Evolutionary conservation across 2,888 invertebrate species (phyloP), one percentile per base, ranked within the genome.

Genomic region (Lasioglossum figueresi): DNA sequence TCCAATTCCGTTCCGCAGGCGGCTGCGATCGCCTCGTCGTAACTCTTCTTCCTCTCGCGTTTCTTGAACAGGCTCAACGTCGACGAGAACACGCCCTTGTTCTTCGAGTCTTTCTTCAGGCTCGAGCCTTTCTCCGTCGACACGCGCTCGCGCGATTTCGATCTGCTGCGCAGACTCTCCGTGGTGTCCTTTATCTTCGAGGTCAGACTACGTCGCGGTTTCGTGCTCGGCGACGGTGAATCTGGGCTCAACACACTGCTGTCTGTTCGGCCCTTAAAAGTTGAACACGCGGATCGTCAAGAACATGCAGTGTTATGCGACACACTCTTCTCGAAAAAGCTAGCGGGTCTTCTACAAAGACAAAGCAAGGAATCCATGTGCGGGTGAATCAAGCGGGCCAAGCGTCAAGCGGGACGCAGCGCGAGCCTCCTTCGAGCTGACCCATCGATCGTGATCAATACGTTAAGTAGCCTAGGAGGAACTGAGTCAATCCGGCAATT

Each of bases 41-140:
- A 92, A 76, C 94, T 94, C 82, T 94, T 94, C 71, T 95, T 94
- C 2, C 94, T 82, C 80, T 95, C 95, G 10, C 94, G 93, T 80
- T 94, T 95, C 66, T 94, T 94, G 74, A 95, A 95, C 5, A 95
- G 88, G 79, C 94, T 95, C 81, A 95, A 80, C 4, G 95, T 95
- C 43, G 95, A 94, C 4, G 95, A 95, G 85, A 95, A 95, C 1
- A 95, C 95, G 0, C 94, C 93, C 76, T 95, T 95, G 84, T 94
- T 95, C 80, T 93, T 94, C 37, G 93, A 89, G 37, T 94, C 94
- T 80, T 94, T 94, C 81, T 92, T 94, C 76, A 93, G 76, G n/a
- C 88, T 86, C 45, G 92, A 89, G 5, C 91, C 90, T 79, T 91
- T 92, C 66, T 93, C 94, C 10, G 87, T 48, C 4, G 94, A 90